Evolutionary conservation across 2,797 vertebrate species (phyloP).

Genomic region (Dendrocincla fuliginosa): DNA sequence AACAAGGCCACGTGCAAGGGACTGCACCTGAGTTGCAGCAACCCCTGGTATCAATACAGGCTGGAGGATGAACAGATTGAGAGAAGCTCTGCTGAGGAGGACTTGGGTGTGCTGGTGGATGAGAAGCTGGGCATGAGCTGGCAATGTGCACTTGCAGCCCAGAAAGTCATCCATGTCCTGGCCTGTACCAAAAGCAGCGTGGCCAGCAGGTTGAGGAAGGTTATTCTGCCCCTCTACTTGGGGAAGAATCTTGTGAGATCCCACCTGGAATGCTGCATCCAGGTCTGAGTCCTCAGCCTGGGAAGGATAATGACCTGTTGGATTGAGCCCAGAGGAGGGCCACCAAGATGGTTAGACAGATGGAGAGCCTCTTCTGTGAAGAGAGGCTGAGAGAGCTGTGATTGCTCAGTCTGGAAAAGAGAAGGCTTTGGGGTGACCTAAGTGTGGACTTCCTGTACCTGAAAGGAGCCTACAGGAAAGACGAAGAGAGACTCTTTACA

Average conservation of each 20-base stretch:
- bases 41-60: background rate
- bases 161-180: background rate
- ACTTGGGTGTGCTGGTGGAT: background rate
- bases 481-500: background rate
- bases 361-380: background rate
- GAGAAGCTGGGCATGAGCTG: background rate
- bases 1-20: background rate
- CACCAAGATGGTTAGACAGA: background rate
- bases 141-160: background rate
- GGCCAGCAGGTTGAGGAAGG: background rate
- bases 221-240: background rate
- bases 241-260: background rate
- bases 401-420: background rate
- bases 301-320: background rate
- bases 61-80: background rate
- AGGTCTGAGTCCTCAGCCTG: background rate
- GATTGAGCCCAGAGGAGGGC: background rate
- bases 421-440: background rate
- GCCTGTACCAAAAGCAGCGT: background rate
- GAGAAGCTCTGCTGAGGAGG: background rate
- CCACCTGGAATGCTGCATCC: background rate
- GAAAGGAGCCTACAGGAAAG: background rate
- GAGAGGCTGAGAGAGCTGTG: background rate
- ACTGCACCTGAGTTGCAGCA: background rate
- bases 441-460: background rate